phyloP scores from a whole-genome alignment of 2,888 invertebrate species.

The Deilephila elpenor region DNA sequence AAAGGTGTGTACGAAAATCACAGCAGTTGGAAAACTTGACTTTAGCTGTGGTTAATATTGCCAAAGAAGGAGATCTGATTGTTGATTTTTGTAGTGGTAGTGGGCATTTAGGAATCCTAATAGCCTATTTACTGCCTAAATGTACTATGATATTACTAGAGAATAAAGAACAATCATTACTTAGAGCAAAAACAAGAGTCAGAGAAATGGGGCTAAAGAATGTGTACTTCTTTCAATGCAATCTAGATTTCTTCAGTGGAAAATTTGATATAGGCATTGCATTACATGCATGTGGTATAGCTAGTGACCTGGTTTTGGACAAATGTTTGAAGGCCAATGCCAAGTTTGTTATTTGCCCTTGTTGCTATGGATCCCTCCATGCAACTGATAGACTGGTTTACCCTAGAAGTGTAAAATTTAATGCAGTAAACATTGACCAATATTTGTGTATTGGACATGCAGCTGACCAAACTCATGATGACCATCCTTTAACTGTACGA shows the following conservation, averaged over 20 bases:
- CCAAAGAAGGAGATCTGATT: constrained; percentile 87
- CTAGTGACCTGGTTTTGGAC: constrained; percentile 95
- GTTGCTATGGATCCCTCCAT: constrained; percentile 96
- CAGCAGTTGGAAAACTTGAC: constrained; percentile 94
- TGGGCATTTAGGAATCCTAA: constrained; percentile 94
- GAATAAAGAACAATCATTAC: constrained; percentile 94
- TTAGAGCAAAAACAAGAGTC: constrained; percentile 89
- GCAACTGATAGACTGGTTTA: constrained; percentile 92
- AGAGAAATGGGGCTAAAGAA: constrained; percentile 88
- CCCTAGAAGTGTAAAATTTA: constrained; percentile 90
- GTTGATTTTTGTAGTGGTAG: constrained; percentile 98
- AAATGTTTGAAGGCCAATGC: constrained; percentile 91
- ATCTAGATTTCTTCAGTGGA: constrained; percentile 94
- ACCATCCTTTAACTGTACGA: constrained; percentile 88
- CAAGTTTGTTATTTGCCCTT: constrained; percentile 95
- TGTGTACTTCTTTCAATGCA: constrained; percentile 93
- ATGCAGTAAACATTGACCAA: constrained; percentile 81
- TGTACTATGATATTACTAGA: constrained; percentile 93
- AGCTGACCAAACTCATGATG: constrained; percentile 95
- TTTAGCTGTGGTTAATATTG: constrained; percentile 89
- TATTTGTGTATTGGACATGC: constrained; percentile 94
- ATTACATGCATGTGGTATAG: constrained; percentile 97
- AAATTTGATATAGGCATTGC: constrained; percentile 94
- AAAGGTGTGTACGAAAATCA: constrained; percentile 90
- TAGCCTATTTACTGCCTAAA: constrained; percentile 91